phyloP scores from a whole-genome alignment of 2,797 vertebrate species.

The Margarornis squamiger region DNA sequence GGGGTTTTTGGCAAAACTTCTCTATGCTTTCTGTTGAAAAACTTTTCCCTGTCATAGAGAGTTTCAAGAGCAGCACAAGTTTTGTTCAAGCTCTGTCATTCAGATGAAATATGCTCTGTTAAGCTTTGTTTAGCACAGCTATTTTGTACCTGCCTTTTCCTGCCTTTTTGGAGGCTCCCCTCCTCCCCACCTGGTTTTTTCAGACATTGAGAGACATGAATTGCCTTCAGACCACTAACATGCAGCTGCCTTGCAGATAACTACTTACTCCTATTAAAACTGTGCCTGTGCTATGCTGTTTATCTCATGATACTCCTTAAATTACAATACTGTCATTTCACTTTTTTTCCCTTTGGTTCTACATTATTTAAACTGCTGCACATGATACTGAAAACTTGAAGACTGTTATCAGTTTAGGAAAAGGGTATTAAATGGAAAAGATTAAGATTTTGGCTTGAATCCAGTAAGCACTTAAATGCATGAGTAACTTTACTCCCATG shows the following conservation, averaged over 20 bases:
- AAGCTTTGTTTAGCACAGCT: not conserved
- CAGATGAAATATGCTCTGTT: not conserved
- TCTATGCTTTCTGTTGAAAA: not conserved
- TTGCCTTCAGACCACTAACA: not conserved
- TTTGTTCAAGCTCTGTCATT: not conserved
- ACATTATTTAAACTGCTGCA: slow-evolving; percentile 63
- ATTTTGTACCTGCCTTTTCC: not conserved
- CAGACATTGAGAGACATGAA: not conserved
- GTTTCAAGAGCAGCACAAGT: not conserved
- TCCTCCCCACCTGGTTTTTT: not conserved
- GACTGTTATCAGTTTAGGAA: slow-evolving; percentile 64
- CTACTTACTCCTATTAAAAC: slow-evolving; percentile 18
- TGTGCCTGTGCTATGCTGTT: slow-evolving; percentile 24
- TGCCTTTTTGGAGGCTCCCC: not conserved
- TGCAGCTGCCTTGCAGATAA: not conserved
- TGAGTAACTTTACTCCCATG: slow-evolving; percentile 66
- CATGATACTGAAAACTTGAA: slow-evolving; percentile 61
- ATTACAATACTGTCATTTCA: slow-evolving; percentile 45
- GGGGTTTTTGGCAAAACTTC: not conserved
- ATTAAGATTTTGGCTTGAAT: slow-evolving; percentile 59
- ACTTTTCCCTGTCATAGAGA: not conserved
- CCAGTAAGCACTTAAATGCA: slow-evolving; percentile 67
- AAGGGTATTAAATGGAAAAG: slow-evolving; percentile 65
- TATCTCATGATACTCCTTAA: slow-evolving; percentile 63
- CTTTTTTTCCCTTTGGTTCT: not conserved